A percentile compares a stretch with the other conserved stretches of the same genome.
These are phyloP conservation scores for Sorex maritimensis DNA, from an alignment of 2,797 vertebrate species.

Conservation along the genomic window DNA sequence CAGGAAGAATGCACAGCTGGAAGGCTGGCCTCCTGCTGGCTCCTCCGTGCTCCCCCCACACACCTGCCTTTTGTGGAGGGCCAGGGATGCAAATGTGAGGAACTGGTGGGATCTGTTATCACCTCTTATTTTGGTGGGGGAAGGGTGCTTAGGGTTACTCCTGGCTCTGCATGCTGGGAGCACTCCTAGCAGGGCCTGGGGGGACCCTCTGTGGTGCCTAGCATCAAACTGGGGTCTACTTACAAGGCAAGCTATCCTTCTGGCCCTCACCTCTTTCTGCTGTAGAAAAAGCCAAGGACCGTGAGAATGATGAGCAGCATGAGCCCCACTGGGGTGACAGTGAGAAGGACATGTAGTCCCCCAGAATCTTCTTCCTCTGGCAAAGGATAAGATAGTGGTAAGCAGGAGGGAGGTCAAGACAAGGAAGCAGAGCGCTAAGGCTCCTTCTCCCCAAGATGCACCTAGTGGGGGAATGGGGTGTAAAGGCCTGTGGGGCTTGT, in stretches of 20 bases:
- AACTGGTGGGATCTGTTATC: not conserved
- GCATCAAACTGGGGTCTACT: too few relatives aligned
- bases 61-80: not conserved
- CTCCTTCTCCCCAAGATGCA: not conserved
- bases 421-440: not conserved
- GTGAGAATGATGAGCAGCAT: slow-evolving; percentile 89
- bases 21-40: not conserved
- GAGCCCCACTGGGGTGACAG: slow-evolving; percentile 88
- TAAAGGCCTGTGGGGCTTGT: not conserved
- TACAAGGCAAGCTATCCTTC: too few relatives aligned
- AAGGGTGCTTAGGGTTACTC: too few relatives aligned
- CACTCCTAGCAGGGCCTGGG: too few relatives aligned
- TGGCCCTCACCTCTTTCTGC: slow-evolving; percentile 89
- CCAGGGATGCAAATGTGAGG: not conserved
- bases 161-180: too few relatives aligned
- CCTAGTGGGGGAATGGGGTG: too few relatives aligned
- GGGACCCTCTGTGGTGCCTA: too few relatives aligned
- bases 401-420: not conserved
- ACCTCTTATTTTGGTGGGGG: too few relatives aligned
- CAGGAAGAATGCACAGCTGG: not conserved
- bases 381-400: not conserved
- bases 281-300: slow-evolving; percentile 88
- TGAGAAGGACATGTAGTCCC: slow-evolving; percentile 88
- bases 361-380: slow-evolving; percentile 90
- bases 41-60: not conserved